phyloP scores from a whole-genome alignment of 2,888 invertebrate genomes.

The Periphyllus acericola region DNA sequence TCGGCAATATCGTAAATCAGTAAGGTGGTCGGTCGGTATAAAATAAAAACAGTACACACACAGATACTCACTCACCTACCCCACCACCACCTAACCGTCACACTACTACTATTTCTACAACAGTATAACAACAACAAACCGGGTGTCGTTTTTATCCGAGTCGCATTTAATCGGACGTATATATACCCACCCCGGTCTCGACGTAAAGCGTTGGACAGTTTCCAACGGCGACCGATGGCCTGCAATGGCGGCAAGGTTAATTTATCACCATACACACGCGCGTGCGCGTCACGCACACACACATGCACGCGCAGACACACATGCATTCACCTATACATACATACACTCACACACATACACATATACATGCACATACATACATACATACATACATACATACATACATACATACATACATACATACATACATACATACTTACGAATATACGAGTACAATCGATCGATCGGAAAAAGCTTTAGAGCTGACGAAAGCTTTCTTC shows the following conservation, averaged over 20 bases:
- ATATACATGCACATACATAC: not conserved
- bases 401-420: not conserved
- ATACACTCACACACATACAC: not conserved
- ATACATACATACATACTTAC: not conserved
- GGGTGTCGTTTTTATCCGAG: slow-evolving; percentile 55
- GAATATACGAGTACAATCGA: not conserved
- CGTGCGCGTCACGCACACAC: not conserved
- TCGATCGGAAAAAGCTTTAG: slow-evolving; percentile 60
- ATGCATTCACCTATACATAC: not conserved
- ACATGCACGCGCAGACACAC: not conserved
- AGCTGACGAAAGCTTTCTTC: slow-evolving; percentile 58
- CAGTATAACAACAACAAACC: slow-evolving; percentile 39
- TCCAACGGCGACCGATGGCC: slow-evolving; percentile 55
- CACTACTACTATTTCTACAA: not conserved
- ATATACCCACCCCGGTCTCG: not conserved
- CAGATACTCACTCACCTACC: not conserved
- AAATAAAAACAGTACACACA: slow-evolving; percentile 24
- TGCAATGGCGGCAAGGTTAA: slow-evolving; percentile 51
- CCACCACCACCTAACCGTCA: not conserved
- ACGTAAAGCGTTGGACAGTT: slow-evolving; percentile 58
- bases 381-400: not conserved
- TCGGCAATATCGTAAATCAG: slow-evolving; percentile 59
- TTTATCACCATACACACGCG: slow-evolving; percentile 54
- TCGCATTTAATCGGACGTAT: slow-evolving; percentile 34
- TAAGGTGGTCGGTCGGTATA: slow-evolving; percentile 49